Conservation (phyloP, 2,888 invertebrate species). For the Pammene aurita region DNA sequence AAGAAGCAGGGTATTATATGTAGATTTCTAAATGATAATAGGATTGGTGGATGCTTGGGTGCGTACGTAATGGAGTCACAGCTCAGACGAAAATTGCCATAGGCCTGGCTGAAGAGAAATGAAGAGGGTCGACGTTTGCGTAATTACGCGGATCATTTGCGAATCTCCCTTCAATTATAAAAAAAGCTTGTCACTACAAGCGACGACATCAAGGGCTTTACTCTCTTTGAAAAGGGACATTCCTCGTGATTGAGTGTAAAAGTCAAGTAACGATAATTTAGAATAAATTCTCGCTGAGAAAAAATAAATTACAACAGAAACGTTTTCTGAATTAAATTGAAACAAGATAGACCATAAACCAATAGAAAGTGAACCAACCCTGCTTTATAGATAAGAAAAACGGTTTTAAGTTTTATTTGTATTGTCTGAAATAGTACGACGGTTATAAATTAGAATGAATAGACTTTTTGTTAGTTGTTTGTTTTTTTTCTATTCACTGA, state of each 20-base stretch:
- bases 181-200: conserved; percentile 74
- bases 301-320: conserved; percentile 3
- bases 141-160: conserved; percentile 81
- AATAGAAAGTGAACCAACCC: background rate
- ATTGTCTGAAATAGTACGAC: background rate
- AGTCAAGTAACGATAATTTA: conserved; percentile 50
- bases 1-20: conserved; percentile 15
- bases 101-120: conserved; percentile 61
- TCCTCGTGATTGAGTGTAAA: conserved; percentile 59
- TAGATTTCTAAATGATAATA: conserved; percentile 35
- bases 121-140: conserved; percentile 81
- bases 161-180: conserved; percentile 77
- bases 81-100: conserved; percentile 41
- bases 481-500: conserved; percentile 5
- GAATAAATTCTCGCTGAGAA: conserved; percentile 20
- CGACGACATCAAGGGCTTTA: conserved; percentile 59
- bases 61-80: conserved; percentile 47
- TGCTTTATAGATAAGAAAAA: background rate
- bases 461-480: background rate
- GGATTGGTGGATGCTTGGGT: conserved; percentile 37
- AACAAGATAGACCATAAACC: background rate
- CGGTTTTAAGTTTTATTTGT: background rate
- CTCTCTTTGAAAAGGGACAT: conserved; percentile 56
- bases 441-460: conserved; percentile 10
- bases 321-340: conserved; percentile 13